Evolutionary conservation across 2,888 invertebrate genomes (phyloP).

Genomic region (Hirtodrosophila duncani): DNA sequence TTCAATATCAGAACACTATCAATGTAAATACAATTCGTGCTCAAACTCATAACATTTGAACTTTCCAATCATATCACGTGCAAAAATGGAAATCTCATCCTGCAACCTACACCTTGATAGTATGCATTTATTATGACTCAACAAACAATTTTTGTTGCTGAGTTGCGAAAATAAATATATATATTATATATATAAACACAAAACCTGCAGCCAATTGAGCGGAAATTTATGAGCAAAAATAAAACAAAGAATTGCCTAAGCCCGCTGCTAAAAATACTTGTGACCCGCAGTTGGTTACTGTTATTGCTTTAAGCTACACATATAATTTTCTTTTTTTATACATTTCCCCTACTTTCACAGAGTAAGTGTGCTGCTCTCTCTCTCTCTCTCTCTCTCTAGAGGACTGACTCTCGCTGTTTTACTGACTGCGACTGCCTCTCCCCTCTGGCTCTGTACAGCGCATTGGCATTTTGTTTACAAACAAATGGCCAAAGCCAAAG

Average conservation of each 20-base stretch:
- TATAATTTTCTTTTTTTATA: too few species aligned
- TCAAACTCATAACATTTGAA: too few species aligned
- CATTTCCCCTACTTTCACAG: conserved; percentile 30
- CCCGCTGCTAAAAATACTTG: conserved; percentile 30
- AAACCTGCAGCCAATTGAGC: neutral
- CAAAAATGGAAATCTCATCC: too few species aligned
- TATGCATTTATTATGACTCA: conserved; percentile 9
- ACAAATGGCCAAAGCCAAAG: conserved; percentile 42
- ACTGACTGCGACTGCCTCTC: neutral
- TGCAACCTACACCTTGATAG: neutral
- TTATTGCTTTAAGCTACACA: conserved; percentile 13
- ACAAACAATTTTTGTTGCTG: neutral
- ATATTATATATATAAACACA: too few species aligned
- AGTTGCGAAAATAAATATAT: neutral
- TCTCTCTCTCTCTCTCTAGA: neutral
- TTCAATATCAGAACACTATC: too few species aligned
- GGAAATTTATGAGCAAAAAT: conserved; percentile 22
- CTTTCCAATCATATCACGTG: too few species aligned
- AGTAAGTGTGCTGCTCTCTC: conserved; percentile 9
- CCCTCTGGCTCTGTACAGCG: conserved; percentile 1
- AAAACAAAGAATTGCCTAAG: too few species aligned
- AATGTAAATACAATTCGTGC: too few species aligned
- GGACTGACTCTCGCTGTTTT: conserved; percentile 2
- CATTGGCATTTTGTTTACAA: conserved; percentile 61
- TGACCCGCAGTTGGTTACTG: conserved; percentile 32